A percentile compares a stretch with the other conserved stretches of the same genome.
phyloP scores from a whole-genome alignment of 2,113 vertebrate genomes.

The Stomatorhinus ivindoensis region DNA sequence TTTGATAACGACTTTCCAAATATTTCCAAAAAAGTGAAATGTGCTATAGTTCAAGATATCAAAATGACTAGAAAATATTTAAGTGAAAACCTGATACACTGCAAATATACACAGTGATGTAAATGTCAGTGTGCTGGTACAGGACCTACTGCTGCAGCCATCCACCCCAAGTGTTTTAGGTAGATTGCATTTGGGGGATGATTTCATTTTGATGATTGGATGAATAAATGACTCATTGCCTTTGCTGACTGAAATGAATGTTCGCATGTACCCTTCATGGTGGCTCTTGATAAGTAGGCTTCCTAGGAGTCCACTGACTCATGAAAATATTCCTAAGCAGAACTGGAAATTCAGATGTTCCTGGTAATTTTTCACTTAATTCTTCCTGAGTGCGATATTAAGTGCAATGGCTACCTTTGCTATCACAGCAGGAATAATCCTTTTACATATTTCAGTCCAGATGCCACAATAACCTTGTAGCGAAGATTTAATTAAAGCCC shows the following conservation, averaged over 20 bases:
- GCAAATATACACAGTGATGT: background rate
- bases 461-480: slow-evolving; percentile 52
- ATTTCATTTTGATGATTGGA: background rate
- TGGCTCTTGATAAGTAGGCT: background rate
- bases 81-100: background rate
- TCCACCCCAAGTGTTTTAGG: background rate
- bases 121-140: background rate
- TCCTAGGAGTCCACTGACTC: background rate
- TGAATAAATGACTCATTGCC: background rate
- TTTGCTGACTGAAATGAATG: background rate
- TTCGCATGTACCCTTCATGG: background rate
- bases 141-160: background rate
- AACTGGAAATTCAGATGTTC: background rate
- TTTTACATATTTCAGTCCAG: slow-evolving; percentile 32
- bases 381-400: slow-evolving; percentile 41
- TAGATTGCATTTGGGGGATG: background rate
- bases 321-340: background rate
- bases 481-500: slow-evolving; percentile 61
- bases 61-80: background rate
- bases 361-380: background rate
- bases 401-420: slow-evolving; percentile 40
- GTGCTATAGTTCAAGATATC: background rate
- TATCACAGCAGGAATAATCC: slow-evolving; percentile 52
- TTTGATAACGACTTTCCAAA: background rate
- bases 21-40: background rate